These are phyloP conservation scores for Eunapius fragilis DNA, from an alignment of 37 sponge, comb jelly and placozoan genomes.

Conservation along the genomic window DNA sequence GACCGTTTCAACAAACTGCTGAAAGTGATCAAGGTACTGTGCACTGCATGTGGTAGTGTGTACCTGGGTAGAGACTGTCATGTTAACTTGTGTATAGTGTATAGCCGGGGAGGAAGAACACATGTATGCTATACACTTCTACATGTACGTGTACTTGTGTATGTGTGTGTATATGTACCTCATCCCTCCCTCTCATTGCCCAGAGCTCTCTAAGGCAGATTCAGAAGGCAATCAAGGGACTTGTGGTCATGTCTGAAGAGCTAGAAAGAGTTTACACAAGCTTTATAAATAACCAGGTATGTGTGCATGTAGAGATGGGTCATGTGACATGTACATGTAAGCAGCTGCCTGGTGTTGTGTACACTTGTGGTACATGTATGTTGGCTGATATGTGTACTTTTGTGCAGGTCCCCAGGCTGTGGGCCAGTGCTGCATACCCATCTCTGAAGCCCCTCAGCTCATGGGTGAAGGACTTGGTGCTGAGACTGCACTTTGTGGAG, in stretches of 20 bases:
- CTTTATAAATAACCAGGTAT: constrained; percentile 84
- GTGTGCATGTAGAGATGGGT: background rate
- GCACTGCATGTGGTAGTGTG: too few relatives aligned
- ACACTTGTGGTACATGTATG: background rate
- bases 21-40: constrained; percentile 80
- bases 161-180: background rate
- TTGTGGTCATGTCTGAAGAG: constrained; percentile 98
- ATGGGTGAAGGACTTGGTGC: constrained; percentile 95
- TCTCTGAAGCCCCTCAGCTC: constrained; percentile 95
- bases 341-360: background rate
- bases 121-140: too few relatives aligned
- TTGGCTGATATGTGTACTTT: background rate
- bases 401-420: constrained; percentile 83
- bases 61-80: too few relatives aligned
- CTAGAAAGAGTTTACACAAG: constrained; percentile 95
- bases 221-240: constrained; percentile 98
- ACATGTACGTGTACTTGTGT: background rate
- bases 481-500: constrained; percentile 91
- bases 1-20: constrained; percentile 94
- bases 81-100: too few relatives aligned
- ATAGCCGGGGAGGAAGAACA: too few relatives aligned
- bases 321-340: background rate
- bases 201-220: constrained; percentile 83
- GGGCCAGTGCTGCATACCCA: constrained; percentile 98
- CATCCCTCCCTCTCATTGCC: background rate